Base-by-base conservation (phyloP, 2,113 vertebrate genomes). In the Oreotrochilus melanogaster region DNA sequence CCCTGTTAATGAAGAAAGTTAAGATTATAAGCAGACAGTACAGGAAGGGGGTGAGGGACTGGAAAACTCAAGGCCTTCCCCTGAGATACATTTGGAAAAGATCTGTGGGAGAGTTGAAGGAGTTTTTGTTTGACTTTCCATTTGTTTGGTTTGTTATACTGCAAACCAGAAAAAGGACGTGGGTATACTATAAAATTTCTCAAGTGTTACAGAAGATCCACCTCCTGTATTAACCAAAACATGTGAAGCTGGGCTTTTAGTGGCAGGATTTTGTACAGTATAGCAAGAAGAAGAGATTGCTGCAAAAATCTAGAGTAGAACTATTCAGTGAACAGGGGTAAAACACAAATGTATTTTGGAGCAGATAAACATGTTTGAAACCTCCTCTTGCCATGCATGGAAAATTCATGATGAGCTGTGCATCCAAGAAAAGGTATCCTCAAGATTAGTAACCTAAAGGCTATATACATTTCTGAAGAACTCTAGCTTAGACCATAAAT, bases 41-140 rank as follows among this genome's bases (percentile, higher is more conserved):
- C 72, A 88, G 91, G 92, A 94, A 95, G 61, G 56, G n/a, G 56
- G 30, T 85, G 78, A 86, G 67, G 28, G 54, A 64, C 67, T 90
- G 86, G 67, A 96, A 89, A 88, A 71, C 64, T 84, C 71, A 86
- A 86, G 51, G 43, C 31, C 64, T 93, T 95, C 90, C 89, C 78
- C 67, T 76, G 91, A 92, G 94, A 94, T 86, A 71, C 62, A 62
- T 95, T 96, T 89, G 80, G 92, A 96, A 96, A 82, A 96, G 65
- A 69, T 95, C 70, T 89, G 93, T 96, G 90, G 88, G 88, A 93
- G 93, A 92, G 47, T 58, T 90, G 91, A 95, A 94, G 72, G 87
- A 84, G 79, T 60, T 89, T 85, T 92, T 93, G 82, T 97, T 96
- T 95, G 70, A 88, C 60, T 96, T 97, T 90, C 69, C 11, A 0